These are phyloP conservation scores for Ricordea florida DNA, from an alignment of 92 coral and sea anemone genomes.

Conservation along the genomic window DNA sequence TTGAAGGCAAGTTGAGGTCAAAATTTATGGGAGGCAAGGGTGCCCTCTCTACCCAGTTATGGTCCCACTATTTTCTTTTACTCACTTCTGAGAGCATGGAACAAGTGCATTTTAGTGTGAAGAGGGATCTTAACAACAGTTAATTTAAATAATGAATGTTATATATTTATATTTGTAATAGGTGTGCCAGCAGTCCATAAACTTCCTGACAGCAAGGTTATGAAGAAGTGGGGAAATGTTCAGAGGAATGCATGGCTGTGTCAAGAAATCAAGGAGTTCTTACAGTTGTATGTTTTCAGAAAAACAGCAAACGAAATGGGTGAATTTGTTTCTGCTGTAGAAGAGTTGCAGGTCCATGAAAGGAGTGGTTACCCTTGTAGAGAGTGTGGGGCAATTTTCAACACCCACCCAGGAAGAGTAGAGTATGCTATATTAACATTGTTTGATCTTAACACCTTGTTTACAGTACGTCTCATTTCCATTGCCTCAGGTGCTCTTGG, in stretches of 20 bases:
- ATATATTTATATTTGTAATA: not conserved
- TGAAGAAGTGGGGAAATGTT: not conserved
- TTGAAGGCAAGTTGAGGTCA: not conserved
- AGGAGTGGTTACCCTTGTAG: constrained; percentile 38
- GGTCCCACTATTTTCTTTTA: too few relatives aligned
- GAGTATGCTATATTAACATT: not conserved
- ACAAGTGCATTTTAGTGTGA: too few relatives aligned
- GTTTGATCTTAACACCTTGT: too few relatives aligned
- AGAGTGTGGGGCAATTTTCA: constrained; percentile 21
- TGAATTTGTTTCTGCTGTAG: not conserved
- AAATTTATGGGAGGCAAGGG: not conserved
- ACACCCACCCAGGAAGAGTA: constrained; percentile 1
- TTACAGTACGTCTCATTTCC: too few relatives aligned
- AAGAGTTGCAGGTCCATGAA: not conserved
- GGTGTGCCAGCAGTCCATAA: not conserved
- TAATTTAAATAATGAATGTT: not conserved
- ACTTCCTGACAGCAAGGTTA: not conserved
- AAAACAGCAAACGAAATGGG: not conserved
- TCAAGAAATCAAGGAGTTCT: not conserved
- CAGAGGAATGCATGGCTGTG: not conserved
- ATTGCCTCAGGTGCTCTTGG: too few relatives aligned
- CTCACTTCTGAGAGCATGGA: too few relatives aligned
- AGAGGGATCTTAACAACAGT: too few relatives aligned
- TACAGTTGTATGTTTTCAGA: not conserved
- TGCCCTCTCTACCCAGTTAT: too few relatives aligned